phyloP scores from a whole-genome alignment of 1,140 invertebrate genomes.

The Melitaea cinxia region DNA sequence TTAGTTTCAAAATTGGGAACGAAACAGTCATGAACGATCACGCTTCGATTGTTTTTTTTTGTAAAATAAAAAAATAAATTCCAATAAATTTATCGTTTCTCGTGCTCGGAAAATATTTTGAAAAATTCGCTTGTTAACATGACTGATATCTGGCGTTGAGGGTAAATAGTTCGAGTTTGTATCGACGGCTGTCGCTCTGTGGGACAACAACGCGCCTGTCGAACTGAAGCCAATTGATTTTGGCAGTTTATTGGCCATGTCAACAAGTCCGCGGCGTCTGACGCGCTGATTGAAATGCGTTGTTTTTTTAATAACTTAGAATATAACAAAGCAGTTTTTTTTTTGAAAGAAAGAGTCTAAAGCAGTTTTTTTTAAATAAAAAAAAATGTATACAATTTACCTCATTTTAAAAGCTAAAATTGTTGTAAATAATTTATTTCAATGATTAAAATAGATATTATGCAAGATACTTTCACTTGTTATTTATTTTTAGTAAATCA shows the following conservation, averaged over 20 bases:
- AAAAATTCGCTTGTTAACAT: background rate
- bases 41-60: too few relatives aligned
- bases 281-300: conserved; percentile 56
- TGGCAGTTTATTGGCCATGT: conserved; percentile 58
- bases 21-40: too few relatives aligned
- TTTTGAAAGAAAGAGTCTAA: too few relatives aligned
- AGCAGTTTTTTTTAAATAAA: too few relatives aligned
- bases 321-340: background rate
- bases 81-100: too few relatives aligned
- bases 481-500: background rate
- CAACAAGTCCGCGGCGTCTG: conserved; percentile 52
- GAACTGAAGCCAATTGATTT: conserved; percentile 58
- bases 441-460: too few relatives aligned
- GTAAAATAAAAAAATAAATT: too few relatives aligned
- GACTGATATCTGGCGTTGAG: conserved; percentile 7
- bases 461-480: too few relatives aligned
- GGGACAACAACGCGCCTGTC: conserved; percentile 28
- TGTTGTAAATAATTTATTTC: too few relatives aligned
- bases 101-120: conserved; percentile 5
- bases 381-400: too few relatives aligned
- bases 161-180: conserved; percentile 17
- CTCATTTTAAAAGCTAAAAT: too few relatives aligned
- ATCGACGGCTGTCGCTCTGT: conserved; percentile 26
- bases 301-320: conserved; percentile 27
- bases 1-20: too few relatives aligned